These are phyloP conservation scores for Pseudolycoriella hygida DNA, from an alignment of 2,888 invertebrate genomes.

Conservation along the genomic window DNA sequence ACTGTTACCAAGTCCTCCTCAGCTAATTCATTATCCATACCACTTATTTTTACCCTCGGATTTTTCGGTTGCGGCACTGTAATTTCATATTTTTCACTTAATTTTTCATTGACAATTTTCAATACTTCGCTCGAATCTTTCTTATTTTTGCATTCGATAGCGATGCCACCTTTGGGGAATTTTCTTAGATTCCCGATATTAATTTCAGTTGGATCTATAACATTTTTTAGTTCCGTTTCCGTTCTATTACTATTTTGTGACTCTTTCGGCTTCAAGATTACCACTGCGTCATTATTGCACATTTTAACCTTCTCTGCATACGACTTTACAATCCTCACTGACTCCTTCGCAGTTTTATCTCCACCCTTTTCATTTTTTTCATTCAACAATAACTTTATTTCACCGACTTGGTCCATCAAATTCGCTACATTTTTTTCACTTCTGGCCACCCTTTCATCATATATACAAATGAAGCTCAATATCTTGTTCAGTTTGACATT, in stretches of 20 bases:
- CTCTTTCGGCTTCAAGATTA: neutral
- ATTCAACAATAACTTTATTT: too few relatives aligned
- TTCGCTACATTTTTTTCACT: too few relatives aligned
- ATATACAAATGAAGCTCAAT: too few relatives aligned
- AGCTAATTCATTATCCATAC: neutral
- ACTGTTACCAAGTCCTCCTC: neutral
- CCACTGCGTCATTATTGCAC: neutral
- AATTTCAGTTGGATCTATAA: neutral
- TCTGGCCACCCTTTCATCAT: too few relatives aligned
- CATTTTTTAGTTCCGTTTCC: neutral
- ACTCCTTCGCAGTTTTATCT: neutral
- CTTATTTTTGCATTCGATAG: neutral
- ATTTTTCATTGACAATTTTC: neutral
- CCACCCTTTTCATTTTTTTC: neutral
- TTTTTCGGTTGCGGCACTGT: neutral
- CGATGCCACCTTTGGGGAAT: neutral
- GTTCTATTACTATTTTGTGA: neutral
- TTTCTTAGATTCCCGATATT: neutral
- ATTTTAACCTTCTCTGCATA: neutral
- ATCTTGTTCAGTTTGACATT: too few relatives aligned
- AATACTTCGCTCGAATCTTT: neutral
- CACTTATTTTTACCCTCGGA: neutral
- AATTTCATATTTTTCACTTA: neutral
- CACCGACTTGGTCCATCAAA: too few relatives aligned
- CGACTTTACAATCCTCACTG: neutral